Percentiles rank a stretch among this genome's conserved stretches.
Conservation (phyloP, 2,888 invertebrate species). For the Rhopalosiphum nymphaeae region DNA sequence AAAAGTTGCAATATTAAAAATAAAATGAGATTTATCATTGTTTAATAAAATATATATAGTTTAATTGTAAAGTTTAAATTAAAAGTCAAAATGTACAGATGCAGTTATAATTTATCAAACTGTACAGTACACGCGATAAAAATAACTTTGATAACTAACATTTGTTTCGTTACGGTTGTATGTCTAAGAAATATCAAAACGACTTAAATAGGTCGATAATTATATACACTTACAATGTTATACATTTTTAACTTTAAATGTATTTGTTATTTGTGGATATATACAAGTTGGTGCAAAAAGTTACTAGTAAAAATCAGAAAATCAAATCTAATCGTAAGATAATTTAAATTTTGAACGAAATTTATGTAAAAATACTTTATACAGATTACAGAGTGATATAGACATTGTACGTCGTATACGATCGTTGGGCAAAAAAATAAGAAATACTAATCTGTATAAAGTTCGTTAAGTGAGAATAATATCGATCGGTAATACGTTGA, state of each 20-base stretch:
- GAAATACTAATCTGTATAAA: neutral
- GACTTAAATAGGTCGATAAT: neutral
- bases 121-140: neutral
- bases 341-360: neutral
- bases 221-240: neutral
- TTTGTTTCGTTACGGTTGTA: neutral
- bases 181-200: neutral
- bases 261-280: too few species aligned
- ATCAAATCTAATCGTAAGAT: neutral
- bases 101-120: neutral
- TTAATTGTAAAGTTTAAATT: conserved; percentile 43
- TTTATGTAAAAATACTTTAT: neutral
- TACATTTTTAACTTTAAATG: neutral
- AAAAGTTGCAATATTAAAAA: neutral
- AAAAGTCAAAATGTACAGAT: conserved; percentile 21
- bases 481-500: neutral
- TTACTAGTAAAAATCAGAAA: neutral
- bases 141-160: neutral
- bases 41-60: conserved; percentile 14
- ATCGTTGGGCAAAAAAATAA: neutral
- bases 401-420: neutral
- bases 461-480: neutral
- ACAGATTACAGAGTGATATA: neutral
- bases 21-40: neutral
- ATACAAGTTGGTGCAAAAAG: neutral